Conservation (phyloP, 2,888 invertebrate species). For the Mythimna lalbum region DNA sequence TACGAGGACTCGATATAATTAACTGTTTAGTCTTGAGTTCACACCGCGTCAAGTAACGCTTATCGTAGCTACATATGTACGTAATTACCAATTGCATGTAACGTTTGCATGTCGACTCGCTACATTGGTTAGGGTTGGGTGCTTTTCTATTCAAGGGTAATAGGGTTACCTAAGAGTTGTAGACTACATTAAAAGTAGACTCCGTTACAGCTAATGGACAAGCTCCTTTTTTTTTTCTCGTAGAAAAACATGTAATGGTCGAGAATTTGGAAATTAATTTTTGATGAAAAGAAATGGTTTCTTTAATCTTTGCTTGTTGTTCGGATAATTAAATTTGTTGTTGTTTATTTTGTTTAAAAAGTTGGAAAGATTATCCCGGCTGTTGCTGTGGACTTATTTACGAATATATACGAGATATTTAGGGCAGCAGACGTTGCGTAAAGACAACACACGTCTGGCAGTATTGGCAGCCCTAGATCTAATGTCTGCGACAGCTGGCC, state of each 20-base stretch:
- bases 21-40: constrained; percentile 55
- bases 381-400: constrained; percentile 1
- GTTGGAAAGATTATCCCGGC: background rate
- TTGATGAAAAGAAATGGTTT: constrained; percentile 6
- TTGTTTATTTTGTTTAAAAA: background rate
- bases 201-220: background rate
- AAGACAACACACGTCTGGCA: constrained; percentile 29
- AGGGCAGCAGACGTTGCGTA: constrained; percentile 34
- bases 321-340: constrained; percentile 13
- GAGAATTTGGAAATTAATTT: background rate
- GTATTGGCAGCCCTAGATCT: constrained; percentile 50
- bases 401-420: constrained; percentile 30
- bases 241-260: background rate
- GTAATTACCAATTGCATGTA: constrained; percentile 56
- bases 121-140: constrained; percentile 43
- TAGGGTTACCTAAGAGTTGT: constrained; percentile 33
- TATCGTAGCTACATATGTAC: constrained; percentile 56
- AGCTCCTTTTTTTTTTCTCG: background rate
- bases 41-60: constrained; percentile 55
- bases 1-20: constrained; percentile 48
- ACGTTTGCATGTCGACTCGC: constrained; percentile 49
- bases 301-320: constrained; percentile 6
- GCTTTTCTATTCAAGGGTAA: constrained; percentile 52
- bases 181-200: background rate
- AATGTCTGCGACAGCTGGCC: constrained; percentile 74